Evolutionary conservation across 1,140 invertebrate species (phyloP).

Genomic region (Mercenaria mercenaria): DNA sequence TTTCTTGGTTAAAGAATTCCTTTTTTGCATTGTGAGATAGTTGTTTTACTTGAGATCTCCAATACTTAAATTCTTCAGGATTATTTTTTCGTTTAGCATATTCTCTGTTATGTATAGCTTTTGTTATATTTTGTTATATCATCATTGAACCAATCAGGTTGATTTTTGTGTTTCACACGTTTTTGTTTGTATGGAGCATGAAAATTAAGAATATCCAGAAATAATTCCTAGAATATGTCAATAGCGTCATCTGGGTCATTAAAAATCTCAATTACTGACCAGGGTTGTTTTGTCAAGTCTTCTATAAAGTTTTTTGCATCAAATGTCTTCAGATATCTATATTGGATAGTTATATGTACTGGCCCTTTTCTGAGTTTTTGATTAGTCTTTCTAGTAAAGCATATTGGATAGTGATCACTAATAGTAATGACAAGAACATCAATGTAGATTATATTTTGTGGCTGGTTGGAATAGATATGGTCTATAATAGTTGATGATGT

Average conservation of each 20-base stretch:
- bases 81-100: neutral
- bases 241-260: constrained; percentile 2
- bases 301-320: neutral
- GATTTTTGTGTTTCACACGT: constrained; percentile 11
- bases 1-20: too few species aligned
- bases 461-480: neutral
- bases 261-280: neutral
- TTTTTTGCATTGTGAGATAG: too few species aligned
- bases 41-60: too few species aligned
- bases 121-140: neutral
- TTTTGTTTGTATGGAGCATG: neutral
- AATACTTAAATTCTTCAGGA: too few species aligned
- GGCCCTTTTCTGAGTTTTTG: neutral
- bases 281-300: neutral
- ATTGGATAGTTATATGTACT: neutral
- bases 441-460: neutral
- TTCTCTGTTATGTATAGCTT: neutral
- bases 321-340: neutral
- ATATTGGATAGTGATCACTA: constrained; percentile 20
- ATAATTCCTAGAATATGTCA: neutral
- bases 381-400: neutral
- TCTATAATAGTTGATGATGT: constrained; percentile 1
- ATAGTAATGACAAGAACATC: neutral
- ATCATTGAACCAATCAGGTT: too few species aligned
- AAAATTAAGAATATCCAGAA: neutral